Base-by-base conservation (phyloP, 2,888 invertebrate species). In the Philereme transversata region DNA sequence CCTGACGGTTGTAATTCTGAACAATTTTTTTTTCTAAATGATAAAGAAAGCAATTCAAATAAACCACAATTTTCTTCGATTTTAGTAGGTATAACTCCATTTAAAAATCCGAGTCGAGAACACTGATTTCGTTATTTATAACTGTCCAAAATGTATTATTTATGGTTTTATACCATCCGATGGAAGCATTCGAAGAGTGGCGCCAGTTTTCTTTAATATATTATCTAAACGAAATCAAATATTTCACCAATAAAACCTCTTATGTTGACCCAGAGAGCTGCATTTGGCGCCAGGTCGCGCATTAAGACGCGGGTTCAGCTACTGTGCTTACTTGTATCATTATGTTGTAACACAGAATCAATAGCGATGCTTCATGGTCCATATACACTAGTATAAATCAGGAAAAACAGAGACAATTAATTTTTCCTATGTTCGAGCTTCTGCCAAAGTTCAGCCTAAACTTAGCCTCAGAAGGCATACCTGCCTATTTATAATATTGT, bases 301-400 rank as follows among this genome's bases (percentile, higher is more conserved):
- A 51, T 66, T 61, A 61, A 53, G 53, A 47, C 48, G 56, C 65
- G 51, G 59, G 54, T 58, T 60, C 62, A 57, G 73, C 80, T 78
- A 76, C 80, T 68, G 79, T 75, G 69, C 73, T 77, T 70, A 70
- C 69, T 71, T 58, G 62, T 61, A 68, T 73, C 67, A 65, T 59
- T 56, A 68, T 76, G 78, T 69, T 70, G 77, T 75, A 77, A 79
- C 68, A 66, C 68, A 64, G 68, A 73, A 76, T 75, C 72, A 74
- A 76, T 73, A 63, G 64, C 49, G 57, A 55, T 50, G 52, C 48
- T 55, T 60, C 57, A 59, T 61, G 62, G 58, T 10, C n/a, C 47
- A 9, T 62, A 61, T 52, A 62, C 64, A 68, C 59, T 60, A 10
- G 34, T 4, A 8, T 0, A 9, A 40, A 40, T 5, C 40, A 40